A percentile compares a stretch with the other conserved stretches of the same genome.
These are phyloP conservation scores for Brachyptera risi DNA, from an alignment of 2,888 invertebrate genomes.

Conservation along the genomic window DNA sequence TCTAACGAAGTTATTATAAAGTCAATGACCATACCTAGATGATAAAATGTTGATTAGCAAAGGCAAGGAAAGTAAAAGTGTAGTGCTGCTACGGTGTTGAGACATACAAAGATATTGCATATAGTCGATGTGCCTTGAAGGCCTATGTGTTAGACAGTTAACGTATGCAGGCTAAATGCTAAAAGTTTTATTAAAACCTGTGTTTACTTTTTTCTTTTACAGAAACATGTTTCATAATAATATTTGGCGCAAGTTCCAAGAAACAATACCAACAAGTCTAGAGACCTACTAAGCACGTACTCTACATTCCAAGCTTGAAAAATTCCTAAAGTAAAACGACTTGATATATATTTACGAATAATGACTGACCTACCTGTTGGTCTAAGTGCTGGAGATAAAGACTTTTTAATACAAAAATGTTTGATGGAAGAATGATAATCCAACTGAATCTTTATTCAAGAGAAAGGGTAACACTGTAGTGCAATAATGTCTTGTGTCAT, in stretches of 20 bases:
- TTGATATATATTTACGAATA: too few species aligned
- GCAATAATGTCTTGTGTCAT: conserved; percentile 27
- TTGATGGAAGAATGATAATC: background rate
- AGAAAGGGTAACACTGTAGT: background rate
- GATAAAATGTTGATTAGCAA: too few species aligned
- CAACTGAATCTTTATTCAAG: conserved; percentile 9
- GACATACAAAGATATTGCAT: too few species aligned
- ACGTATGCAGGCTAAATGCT: too few species aligned
- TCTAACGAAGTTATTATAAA: too few species aligned
- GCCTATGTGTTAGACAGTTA: too few species aligned
- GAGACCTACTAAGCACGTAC: background rate
- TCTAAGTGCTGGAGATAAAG: background rate
- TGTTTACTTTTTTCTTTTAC: background rate
- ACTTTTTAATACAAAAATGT: background rate
- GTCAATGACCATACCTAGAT: too few species aligned
- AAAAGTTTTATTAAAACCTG: too few species aligned
- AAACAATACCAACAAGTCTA: background rate
- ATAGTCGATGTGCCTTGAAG: too few species aligned
- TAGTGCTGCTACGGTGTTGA: too few species aligned
- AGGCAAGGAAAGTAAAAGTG: too few species aligned
- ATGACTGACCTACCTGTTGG: background rate
- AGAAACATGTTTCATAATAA: background rate
- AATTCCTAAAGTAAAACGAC: too few species aligned
- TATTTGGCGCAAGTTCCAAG: background rate
- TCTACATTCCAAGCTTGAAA: background rate